Base-by-base conservation (phyloP, 2,797 vertebrate genomes). In the Scomberomorus guttatus region DNA sequence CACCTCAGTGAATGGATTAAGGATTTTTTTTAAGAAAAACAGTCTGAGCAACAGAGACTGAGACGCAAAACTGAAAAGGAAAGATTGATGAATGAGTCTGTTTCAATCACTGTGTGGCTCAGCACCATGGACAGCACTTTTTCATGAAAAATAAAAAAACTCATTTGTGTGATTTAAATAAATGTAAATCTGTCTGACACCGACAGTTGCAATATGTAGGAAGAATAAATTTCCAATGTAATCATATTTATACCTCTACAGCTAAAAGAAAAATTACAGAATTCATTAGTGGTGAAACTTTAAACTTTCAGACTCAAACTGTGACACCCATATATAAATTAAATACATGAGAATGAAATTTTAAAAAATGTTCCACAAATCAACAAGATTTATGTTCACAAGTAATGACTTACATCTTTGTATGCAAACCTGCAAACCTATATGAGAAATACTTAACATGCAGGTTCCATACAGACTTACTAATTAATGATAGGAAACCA, bases 1-100 rank as follows among this genome's bases (percentile, higher is more conserved):
- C 75, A 72, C 25, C 62, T 72, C 48, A 25, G 67, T 39, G 50
- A 76, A 59, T 37, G 29, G 44, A 77, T 73, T 54, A 50, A 62
- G 29, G 17, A 18, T 34, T 80, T 72, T 80, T 72, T 69, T 52
- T 50, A 58, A 70, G 37, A 74, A 55, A 56, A 70, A 25, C 46
- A 58, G 54, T 34, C 72, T 48, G 59, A 72, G 72, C 60, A 67
- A 58, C 51, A n/a, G 32, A 75, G 27, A 56, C 46, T 5, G 32
- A 78, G 56, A 74, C 0, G 32, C 8, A 52, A 57, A 54, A 50
- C 61, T 15, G 66, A 75, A 25, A 4, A 2, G 25, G 3, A 5
- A 11, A 44, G 82, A 76, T 44, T 79, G 74, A 83, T 79, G 72
- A 80, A 17, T 42, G 56, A 11, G 50, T 81, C 72, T 18, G 52